These are phyloP conservation scores for Rhagologus leucostigma DNA, from an alignment of 2,113 vertebrate genomes.

Conservation along the genomic window DNA sequence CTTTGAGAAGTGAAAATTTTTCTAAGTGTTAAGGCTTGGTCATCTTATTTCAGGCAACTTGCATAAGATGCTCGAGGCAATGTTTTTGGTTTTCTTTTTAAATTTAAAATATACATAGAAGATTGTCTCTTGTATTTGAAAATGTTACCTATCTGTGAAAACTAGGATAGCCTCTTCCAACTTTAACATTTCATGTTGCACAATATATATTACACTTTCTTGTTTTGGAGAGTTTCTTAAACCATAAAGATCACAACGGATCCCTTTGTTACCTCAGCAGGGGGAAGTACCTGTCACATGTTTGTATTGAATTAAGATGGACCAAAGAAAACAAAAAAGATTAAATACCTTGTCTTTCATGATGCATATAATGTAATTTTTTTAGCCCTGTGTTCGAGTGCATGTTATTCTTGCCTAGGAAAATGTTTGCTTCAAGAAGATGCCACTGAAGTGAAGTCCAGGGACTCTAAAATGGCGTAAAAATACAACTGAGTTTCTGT, in stretches of 20 bases:
- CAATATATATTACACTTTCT: neutral
- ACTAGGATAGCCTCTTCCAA: neutral
- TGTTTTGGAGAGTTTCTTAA: neutral
- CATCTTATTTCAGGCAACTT: neutral
- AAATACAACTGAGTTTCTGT: neutral
- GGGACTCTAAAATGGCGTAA: neutral
- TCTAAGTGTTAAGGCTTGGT: neutral
- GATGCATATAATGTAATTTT: neutral
- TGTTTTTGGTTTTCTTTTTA: fast-evolving
- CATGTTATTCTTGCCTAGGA: neutral
- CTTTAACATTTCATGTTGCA: neutral
- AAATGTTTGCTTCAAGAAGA: neutral
- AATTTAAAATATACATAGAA: neutral
- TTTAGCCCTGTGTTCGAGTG: neutral
- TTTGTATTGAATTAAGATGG: neutral
- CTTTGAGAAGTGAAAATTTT: neutral
- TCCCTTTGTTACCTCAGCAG: neutral
- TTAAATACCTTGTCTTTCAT: neutral
- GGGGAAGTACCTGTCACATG: neutral
- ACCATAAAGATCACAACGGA: neutral
- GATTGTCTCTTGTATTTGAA: neutral
- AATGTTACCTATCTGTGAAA: neutral
- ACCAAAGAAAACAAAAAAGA: neutral
- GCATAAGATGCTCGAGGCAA: neutral
- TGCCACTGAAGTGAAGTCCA: neutral